Evolutionary conservation across 2,113 vertebrate genomes (phyloP).

Genomic region (Etheostoma cragini): DNA sequence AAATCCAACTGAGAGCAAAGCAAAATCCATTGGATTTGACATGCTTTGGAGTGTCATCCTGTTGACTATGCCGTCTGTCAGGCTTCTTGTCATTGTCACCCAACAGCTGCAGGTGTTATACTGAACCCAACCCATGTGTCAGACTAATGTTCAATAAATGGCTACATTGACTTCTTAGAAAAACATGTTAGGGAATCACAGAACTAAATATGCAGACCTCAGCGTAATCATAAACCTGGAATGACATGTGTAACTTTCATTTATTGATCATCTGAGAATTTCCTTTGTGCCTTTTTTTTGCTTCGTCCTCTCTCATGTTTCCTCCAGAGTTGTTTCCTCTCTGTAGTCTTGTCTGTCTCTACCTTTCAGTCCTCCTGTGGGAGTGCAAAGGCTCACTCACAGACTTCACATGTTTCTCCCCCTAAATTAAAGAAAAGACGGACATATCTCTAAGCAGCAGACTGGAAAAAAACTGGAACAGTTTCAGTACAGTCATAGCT

Average conservation of each 20-base stretch:
- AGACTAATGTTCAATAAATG: neutral
- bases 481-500: neutral
- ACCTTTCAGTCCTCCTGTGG: slow-evolving; percentile 27
- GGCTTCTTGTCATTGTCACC: slow-evolving; percentile 22
- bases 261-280: slow-evolving; percentile 3
- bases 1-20: slow-evolving; percentile 47
- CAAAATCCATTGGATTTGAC: slow-evolving; percentile 49
- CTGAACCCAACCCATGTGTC: slow-evolving; percentile 20
- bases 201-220: neutral
- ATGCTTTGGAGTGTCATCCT: slow-evolving; percentile 48
- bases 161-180: slow-evolving; percentile 2
- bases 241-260: neutral
- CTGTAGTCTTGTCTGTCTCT: slow-evolving; percentile 9
- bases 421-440: slow-evolving; percentile 26
- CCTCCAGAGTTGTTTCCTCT: slow-evolving; percentile 1
- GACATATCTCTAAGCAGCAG: neutral
- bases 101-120: slow-evolving; percentile 18
- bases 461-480: slow-evolving; percentile 19
- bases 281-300: neutral
- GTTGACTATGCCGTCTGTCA: slow-evolving; percentile 44
- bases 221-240: neutral
- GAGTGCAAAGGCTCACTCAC: neutral
- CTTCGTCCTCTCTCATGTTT: slow-evolving; percentile 7
- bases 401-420: neutral
- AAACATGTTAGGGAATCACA: neutral